These are phyloP conservation scores for Bactericera cockerelli DNA, from an alignment of 1,140 invertebrate genomes.

Conservation along the genomic window DNA sequence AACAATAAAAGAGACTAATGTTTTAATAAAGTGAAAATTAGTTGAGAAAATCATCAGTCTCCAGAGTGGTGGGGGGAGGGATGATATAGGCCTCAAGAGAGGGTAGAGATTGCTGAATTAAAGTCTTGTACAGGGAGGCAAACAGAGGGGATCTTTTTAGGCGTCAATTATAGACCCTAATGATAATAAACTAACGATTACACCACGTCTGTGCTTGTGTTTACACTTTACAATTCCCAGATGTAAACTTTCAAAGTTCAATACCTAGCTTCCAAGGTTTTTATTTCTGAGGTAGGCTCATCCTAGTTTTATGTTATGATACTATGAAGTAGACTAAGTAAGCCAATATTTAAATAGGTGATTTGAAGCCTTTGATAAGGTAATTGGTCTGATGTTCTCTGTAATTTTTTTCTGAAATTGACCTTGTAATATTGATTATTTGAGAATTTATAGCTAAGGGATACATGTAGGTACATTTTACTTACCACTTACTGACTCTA, in stretches of 20 bases:
- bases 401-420: no score
- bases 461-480: no score
- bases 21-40: slow-evolving; percentile 8
- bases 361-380: no score
- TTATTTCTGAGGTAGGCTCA: not conserved
- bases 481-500: no score
- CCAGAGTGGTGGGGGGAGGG: not conserved
- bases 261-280: not conserved
- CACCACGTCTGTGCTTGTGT: not conserved
- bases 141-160: not conserved
- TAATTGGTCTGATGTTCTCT: no score
- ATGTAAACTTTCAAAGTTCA: slow-evolving; percentile 7
- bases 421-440: no score
- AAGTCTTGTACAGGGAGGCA: not conserved
- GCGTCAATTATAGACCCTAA: not conserved
- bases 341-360: no score
- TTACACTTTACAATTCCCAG: slow-evolving; percentile 3
- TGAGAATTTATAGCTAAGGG: no score
- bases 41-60: not conserved
- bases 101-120: not conserved
- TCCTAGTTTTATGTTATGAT: no score
- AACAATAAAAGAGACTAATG: no score
- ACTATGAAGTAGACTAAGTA: no score
- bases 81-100: not conserved
- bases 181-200: slow-evolving; percentile 6